These are phyloP conservation scores for Eulemur rubriventer DNA, from an alignment of 2,797 vertebrate genomes.

Conservation along the genomic window DNA sequence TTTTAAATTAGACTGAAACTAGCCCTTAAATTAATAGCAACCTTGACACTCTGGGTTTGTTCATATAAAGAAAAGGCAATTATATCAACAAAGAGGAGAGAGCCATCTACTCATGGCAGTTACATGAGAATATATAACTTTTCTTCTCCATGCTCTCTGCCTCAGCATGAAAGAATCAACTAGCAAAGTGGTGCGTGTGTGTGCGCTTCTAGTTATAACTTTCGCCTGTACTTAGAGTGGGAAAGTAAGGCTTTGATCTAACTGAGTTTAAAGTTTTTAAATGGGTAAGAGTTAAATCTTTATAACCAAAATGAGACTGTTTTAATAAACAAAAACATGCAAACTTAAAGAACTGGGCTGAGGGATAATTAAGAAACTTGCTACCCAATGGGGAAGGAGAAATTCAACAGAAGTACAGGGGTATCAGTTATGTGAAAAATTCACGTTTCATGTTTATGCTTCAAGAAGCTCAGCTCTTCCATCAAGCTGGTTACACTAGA, in stretches of 20 bases:
- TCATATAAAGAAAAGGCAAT: neutral
- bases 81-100: neutral
- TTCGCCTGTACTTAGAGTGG: neutral
- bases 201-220: neutral
- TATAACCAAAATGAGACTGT: neutral
- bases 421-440: conserved; percentile 20
- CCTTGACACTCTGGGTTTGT: neutral
- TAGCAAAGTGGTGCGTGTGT: neutral
- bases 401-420: neutral
- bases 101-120: neutral
- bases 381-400: neutral
- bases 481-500: neutral
- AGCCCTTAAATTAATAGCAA: neutral
- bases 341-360: neutral
- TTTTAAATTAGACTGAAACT: neutral
- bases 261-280: conserved; percentile 18
- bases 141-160: neutral
- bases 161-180: neutral
- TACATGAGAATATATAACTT: neutral
- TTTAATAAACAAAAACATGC: neutral
- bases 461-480: neutral
- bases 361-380: conserved; percentile 27
- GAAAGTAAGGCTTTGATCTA: neutral
- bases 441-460: neutral
- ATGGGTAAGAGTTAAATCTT: neutral